Conservation (phyloP, 2,797 vertebrate species). For the Erethizon dorsatum region DNA sequence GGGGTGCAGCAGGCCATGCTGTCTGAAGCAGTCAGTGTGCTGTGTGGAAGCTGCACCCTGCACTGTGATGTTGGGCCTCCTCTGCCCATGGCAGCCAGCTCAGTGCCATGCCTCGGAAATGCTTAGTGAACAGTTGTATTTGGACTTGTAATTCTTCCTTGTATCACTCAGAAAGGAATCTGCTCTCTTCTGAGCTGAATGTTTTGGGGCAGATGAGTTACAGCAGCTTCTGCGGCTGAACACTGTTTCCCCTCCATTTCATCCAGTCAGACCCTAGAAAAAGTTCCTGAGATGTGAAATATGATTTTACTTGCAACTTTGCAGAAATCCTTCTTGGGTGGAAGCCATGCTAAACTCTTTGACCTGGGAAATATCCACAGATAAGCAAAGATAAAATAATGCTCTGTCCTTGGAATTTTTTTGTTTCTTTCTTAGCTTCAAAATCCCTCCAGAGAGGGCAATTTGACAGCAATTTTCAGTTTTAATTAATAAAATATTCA, state of each 20-base stretch:
- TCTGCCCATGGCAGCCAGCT: not conserved
- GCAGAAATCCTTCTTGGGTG: slow-evolving; percentile 45
- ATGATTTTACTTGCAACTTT: slow-evolving; percentile 64
- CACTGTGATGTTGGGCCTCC: not conserved
- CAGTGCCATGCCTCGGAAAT: not conserved
- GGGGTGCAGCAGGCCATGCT: not conserved
- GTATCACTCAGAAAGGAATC: not conserved
- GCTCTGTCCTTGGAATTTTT: slow-evolving; percentile 44
- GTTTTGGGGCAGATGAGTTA: not conserved
- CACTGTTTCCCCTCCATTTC: slow-evolving; percentile 9
- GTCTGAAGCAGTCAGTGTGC: not conserved
- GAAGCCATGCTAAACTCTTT: slow-evolving; percentile 66
- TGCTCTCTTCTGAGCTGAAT: not conserved
- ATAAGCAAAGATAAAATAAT: slow-evolving; percentile 59
- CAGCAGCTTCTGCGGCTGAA: not conserved
- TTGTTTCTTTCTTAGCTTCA: slow-evolving; percentile 49
- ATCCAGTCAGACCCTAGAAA: slow-evolving; percentile 49
- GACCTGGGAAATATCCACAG: slow-evolving; percentile 63
- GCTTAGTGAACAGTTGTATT: not conserved
- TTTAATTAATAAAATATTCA: slow-evolving; percentile 52
- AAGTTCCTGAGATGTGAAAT: slow-evolving; percentile 56
- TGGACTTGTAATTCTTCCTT: slow-evolving; percentile 26
- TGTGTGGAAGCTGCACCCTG: not conserved
- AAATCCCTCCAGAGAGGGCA: slow-evolving; percentile 27
- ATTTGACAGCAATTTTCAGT: slow-evolving; percentile 53